Evolutionary conservation across 1,140 invertebrate genomes (phyloP).

Genomic region (Caenorhabditis briggsae): DNA sequence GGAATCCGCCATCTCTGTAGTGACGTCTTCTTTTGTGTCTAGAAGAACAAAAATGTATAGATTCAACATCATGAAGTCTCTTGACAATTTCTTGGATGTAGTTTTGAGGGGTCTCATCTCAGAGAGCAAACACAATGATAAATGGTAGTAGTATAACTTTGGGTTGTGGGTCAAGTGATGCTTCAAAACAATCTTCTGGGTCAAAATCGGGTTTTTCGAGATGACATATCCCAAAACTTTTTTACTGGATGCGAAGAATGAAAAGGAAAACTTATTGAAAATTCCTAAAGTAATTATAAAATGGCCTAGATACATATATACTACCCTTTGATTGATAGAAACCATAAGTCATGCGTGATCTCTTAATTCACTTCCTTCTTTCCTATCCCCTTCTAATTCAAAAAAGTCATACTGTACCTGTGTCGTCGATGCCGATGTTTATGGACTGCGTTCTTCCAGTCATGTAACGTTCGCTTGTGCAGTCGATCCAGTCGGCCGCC

Average conservation of each 20-base stretch:
- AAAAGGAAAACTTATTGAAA: neutral
- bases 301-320: neutral
- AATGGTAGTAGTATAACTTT: slow-evolving; percentile 22
- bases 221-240: neutral
- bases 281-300: neutral
- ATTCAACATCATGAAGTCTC: slow-evolving; percentile 48
- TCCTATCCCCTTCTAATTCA: neutral
- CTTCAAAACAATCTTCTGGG: neutral
- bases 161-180: neutral
- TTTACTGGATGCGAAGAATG: too few relatives aligned
- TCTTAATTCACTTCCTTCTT: neutral
- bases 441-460: slow-evolving; percentile 60
- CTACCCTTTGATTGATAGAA: slow-evolving; percentile 46
- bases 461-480: slow-evolving; percentile 58
- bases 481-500: slow-evolving; percentile 59
- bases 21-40: slow-evolving; percentile 61
- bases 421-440: slow-evolving; percentile 53
- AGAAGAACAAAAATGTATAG: slow-evolving; percentile 7
- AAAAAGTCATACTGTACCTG: slow-evolving; percentile 48
- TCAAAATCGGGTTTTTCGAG: neutral
- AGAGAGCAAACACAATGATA: slow-evolving; percentile 42
- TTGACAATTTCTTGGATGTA: slow-evolving; percentile 31
- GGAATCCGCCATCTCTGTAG: slow-evolving; percentile 56
- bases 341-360: slow-evolving; percentile 42
- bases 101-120: neutral